phyloP scores from a whole-genome alignment of 2,113 vertebrate genomes.

The Kryptolebias marmoratus region DNA sequence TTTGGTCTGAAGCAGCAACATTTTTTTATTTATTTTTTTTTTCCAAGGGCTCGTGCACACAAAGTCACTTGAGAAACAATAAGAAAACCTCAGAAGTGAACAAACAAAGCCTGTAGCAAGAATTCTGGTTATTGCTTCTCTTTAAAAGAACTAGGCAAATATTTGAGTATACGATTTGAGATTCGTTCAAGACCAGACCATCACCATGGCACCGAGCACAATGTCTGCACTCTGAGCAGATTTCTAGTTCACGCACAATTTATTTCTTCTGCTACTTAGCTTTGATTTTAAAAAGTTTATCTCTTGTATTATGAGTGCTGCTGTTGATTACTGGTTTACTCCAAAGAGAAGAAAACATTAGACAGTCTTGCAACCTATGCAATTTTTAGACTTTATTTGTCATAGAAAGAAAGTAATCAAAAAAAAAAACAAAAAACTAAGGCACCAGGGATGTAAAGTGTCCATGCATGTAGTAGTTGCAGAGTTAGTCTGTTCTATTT shows the following conservation, averaged over 20 bases:
- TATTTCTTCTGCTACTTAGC: not conserved
- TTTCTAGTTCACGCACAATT: not conserved
- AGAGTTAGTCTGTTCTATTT: too few species aligned
- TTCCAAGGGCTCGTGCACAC: constrained; percentile 15
- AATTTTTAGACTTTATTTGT: too few species aligned
- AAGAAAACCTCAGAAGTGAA: constrained; percentile 37
- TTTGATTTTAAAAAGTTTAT: not conserved
- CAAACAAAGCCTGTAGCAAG: constrained; percentile 47
- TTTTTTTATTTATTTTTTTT: constrained; percentile 13
- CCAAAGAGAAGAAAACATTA: too few species aligned
- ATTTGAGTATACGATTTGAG: constrained; percentile 51
- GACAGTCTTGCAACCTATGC: too few species aligned
- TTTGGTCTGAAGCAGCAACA: constrained; percentile 31
- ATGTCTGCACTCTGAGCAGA: not conserved
- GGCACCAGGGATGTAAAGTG: too few species aligned
- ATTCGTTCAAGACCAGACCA: constrained; percentile 34
- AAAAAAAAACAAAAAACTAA: too few species aligned
- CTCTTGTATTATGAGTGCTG: too few species aligned
- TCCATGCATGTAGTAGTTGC: too few species aligned
- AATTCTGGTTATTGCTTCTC: constrained; percentile 46
- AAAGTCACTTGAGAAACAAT: constrained; percentile 46
- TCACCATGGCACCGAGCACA: constrained; percentile 44
- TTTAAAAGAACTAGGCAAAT: constrained; percentile 46
- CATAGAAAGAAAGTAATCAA: too few species aligned
- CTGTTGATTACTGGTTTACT: too few species aligned